Base-by-base conservation (phyloP, 2,888 invertebrate genomes). In the Harmothoe impar region DNA sequence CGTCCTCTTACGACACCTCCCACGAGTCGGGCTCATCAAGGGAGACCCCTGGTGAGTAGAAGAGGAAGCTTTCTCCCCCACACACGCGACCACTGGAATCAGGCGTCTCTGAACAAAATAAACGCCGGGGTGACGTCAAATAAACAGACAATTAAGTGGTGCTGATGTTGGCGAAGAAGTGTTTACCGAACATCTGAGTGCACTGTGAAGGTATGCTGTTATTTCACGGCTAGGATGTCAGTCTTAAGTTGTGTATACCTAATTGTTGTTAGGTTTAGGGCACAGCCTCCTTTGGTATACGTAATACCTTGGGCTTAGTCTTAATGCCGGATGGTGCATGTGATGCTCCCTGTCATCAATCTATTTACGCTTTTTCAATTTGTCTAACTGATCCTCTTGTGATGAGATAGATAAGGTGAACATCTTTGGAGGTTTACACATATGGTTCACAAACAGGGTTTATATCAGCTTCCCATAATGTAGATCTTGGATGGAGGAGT, bases 31-130 rank as follows among this genome's bases (percentile, higher is more conserved):
- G 43, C 81, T 81, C 81, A 81, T 43, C 81, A 43, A 29, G 35
- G 23, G 23, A 43, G 7, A 17, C 43, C 81, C 81, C 81, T 81
- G 43, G 81, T 43, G 81, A 43, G 81, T 17, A 81, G 33, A 81
- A 17, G 43, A 35, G 43, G 33, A 35, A 81, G 43, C 33, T 43
- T 12, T 17, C 25, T 25, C 3, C 62, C n/a, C 29, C 25, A 15
- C 10, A 81, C 43, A 23, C 43, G 81, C 25, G 23, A 15, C 77
- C 29, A 31, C 31, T 77, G 25, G 31, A 77, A 77, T 77, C 77
- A 31, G 31, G 29, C 15, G 31, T 29, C 29, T 15, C 7, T 25
- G 43, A 35, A 0, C 33, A 17, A 81, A 81, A 81, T 81, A 81
- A 81, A 81, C 81, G 43, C 35, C 23, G n/a, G 7, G 23, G 20